Evolutionary conservation across 2,113 vertebrate species (phyloP).

Genomic region (Sinocyclocheilus anophthalmus): DNA sequence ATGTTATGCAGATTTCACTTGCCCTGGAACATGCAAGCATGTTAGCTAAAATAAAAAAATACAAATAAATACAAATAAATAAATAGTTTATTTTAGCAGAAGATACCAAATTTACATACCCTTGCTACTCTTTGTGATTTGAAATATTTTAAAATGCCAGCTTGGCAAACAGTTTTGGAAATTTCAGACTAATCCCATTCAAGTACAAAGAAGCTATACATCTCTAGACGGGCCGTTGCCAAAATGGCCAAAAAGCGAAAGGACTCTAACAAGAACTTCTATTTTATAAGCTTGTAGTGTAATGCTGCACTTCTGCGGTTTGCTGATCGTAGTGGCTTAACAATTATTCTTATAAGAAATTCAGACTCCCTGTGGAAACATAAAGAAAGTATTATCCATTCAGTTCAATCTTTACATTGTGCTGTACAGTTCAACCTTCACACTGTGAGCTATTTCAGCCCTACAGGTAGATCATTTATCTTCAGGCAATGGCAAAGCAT

Average conservation of each 20-base stretch:
- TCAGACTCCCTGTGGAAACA: neutral
- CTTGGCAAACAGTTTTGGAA: neutral
- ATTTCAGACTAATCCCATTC: neutral
- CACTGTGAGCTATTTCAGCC: neutral
- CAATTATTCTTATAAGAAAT: neutral
- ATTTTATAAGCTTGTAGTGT: neutral
- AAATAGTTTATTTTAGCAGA: neutral
- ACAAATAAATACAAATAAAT: no score
- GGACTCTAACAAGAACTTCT: neutral
- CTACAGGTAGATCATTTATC: conserved; percentile 19
- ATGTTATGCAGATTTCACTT: no score
- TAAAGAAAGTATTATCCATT: neutral
- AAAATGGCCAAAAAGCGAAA: neutral
- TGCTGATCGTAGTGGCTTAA: neutral
- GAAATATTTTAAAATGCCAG: neutral
- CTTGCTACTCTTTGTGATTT: neutral
- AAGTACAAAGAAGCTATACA: neutral
- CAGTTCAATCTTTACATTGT: neutral
- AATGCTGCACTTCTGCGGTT: neutral
- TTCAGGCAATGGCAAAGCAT: neutral
- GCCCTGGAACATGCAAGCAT: no score
- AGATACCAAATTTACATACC: neutral
- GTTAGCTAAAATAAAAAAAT: no score
- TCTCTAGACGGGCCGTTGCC: neutral
- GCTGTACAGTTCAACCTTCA: conserved; percentile 27